Conservation (phyloP, 35 echinoderm and acorn worm species). For the Hemicentrotus pulcherrimus region DNA sequence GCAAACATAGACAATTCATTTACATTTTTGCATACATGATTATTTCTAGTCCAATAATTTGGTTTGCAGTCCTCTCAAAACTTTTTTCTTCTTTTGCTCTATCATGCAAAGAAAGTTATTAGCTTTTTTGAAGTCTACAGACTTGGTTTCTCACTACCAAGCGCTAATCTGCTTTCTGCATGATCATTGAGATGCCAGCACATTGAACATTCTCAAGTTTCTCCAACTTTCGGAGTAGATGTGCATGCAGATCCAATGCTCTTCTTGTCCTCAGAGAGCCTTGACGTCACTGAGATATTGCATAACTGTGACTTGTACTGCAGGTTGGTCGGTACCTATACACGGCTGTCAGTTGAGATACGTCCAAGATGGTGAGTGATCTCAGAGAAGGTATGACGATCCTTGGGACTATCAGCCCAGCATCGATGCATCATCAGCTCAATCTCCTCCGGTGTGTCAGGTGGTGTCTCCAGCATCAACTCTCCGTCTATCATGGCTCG, state of each 20-base stretch:
- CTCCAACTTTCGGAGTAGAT: background rate
- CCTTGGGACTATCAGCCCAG: constrained; percentile 77
- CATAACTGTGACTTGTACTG: background rate
- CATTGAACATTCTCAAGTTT: background rate
- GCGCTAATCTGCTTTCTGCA: background rate
- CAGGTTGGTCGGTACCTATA: constrained; percentile 24
- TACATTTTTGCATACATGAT: constrained; percentile 4
- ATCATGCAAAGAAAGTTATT: background rate
- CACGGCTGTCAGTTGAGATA: constrained; percentile 75
- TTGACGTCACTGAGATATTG: background rate
- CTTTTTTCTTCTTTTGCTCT: background rate
- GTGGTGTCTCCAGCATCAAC: constrained; percentile 68
- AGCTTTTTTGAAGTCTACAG: background rate
- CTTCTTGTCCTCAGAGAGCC: background rate
- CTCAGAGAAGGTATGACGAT: constrained; percentile 85
- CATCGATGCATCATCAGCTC: constrained; percentile 83
- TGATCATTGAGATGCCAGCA: background rate
- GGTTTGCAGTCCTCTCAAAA: background rate
- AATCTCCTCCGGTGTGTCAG: constrained; percentile 83
- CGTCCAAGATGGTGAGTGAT: constrained; percentile 69
- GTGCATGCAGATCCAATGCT: background rate
- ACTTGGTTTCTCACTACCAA: background rate
- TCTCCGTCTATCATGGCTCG: constrained; percentile 83
- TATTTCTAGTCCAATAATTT: background rate
- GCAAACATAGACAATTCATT: constrained; percentile 17